These are phyloP conservation scores for Nibea coibor DNA, from an alignment of 2,113 vertebrate species.

Conservation along the genomic window DNA sequence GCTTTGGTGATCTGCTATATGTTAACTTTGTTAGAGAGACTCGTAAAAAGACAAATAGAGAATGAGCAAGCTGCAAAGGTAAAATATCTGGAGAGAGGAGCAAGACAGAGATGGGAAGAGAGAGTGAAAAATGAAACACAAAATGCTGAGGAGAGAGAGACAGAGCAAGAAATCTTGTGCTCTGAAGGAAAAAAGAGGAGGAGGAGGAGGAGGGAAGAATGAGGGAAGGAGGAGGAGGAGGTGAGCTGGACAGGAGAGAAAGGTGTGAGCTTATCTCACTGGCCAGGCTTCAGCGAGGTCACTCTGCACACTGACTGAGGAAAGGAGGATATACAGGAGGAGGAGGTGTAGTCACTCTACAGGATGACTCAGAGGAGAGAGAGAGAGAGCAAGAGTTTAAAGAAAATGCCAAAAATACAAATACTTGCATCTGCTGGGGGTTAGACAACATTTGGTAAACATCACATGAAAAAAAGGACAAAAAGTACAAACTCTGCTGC, in stretches of 20 bases:
- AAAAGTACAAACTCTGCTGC: conserved; percentile 19
- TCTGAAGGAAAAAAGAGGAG: conserved; percentile 15
- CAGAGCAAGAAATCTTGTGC: conserved; percentile 43
- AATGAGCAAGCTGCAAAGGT: conserved; percentile 20
- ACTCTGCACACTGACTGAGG: conserved; percentile 67
- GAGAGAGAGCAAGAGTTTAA: conserved; percentile 11
- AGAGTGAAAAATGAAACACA: conserved; percentile 53
- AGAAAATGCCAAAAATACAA: conserved; percentile 28
- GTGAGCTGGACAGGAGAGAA: conserved; percentile 62
- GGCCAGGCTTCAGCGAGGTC: conserved; percentile 76
- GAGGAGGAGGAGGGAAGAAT: conserved; percentile 21
- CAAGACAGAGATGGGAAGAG: conserved; percentile 21
- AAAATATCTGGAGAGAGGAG: conserved; percentile 27
- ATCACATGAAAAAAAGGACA: conserved; percentile 5
- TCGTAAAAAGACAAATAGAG: conserved; percentile 50
- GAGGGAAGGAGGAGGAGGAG: conserved; percentile 20
- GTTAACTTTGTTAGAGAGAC: conserved; percentile 58
- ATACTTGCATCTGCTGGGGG: neutral
- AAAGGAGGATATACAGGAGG: conserved; percentile 46
- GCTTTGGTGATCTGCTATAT: conserved; percentile 52
- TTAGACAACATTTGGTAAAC: conserved; percentile 14
- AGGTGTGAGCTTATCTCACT: conserved; percentile 73
- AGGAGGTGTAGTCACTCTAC: conserved; percentile 37
- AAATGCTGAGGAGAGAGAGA: conserved; percentile 48
- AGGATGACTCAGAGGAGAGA: conserved; percentile 50